phyloP scores from a whole-genome alignment of 2,797 vertebrate species.

The Characodon lateralis region DNA sequence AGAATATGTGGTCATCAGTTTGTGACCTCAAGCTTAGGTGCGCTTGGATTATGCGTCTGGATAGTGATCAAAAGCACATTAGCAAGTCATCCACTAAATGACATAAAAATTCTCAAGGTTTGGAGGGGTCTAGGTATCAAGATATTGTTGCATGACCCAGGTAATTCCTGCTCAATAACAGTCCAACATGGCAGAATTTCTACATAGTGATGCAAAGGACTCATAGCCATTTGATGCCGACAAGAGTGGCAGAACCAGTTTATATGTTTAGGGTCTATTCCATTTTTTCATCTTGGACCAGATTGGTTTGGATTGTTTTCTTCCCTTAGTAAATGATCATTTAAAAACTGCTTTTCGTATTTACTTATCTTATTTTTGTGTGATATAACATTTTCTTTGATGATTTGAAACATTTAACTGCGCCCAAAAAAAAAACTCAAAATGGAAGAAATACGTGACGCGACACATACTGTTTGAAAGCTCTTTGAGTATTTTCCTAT shows the following conservation, averaged over 20 bases:
- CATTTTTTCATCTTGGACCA: neutral
- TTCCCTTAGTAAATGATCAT: neutral
- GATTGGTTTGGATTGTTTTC: neutral
- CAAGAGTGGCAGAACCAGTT: neutral
- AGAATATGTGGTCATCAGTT: neutral
- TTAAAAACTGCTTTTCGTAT: neutral
- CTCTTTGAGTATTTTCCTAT: slow-evolving; percentile 5
- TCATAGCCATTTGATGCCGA: neutral
- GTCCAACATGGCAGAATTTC: neutral
- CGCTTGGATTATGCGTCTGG: neutral
- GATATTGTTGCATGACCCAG: neutral
- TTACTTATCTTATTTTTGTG: neutral
- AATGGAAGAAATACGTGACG: neutral
- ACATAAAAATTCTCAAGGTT: too few species aligned
- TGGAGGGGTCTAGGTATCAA: too few species aligned
- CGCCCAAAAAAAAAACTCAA: neutral
- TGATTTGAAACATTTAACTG: neutral
- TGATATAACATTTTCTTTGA: neutral
- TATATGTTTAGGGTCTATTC: neutral
- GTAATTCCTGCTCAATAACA: neutral
- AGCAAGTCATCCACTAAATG: too few species aligned
- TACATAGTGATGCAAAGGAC: neutral
- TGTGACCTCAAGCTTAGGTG: neutral
- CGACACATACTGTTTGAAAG: neutral
- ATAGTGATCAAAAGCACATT: neutral